Evolutionary conservation across 2,888 invertebrate genomes (phyloP).

Genomic region (Dasypogon diadema): DNA sequence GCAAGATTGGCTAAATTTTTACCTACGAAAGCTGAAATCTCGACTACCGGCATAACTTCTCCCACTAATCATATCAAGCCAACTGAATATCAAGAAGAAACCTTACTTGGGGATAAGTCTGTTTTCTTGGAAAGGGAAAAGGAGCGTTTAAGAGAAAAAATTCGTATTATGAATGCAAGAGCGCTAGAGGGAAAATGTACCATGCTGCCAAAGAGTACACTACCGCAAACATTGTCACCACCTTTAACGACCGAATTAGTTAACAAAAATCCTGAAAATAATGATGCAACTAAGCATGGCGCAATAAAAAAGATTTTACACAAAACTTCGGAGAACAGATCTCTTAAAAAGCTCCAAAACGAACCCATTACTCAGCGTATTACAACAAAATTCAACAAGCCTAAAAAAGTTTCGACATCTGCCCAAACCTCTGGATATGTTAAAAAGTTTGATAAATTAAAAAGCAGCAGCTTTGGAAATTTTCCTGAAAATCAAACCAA

Average conservation of each 20-base stretch:
- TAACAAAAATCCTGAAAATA: neutral
- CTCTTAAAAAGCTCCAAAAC: neutral
- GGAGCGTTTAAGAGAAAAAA: slow-evolving; percentile 58
- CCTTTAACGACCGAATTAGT: neutral
- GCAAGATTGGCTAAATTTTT: slow-evolving; percentile 66
- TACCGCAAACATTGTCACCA: neutral
- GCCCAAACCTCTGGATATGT: slow-evolving; percentile 72
- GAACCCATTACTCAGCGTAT: neutral
- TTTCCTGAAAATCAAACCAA: neutral
- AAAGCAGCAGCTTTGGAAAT: neutral
- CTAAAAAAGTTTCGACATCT: slow-evolving; percentile 72
- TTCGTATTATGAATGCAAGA: slow-evolving; percentile 58
- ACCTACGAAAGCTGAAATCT: neutral
- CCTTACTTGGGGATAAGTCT: slow-evolving; percentile 39
- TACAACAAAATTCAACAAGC: slow-evolving; percentile 58
- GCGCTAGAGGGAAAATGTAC: slow-evolving; percentile 59
- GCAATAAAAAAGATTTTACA: slow-evolving; percentile 59
- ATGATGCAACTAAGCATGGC: slow-evolving; percentile 52
- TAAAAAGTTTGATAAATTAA: slow-evolving; percentile 62
- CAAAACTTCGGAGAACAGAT: slow-evolving; percentile 5
- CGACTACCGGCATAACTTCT: neutral
- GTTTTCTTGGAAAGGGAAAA: slow-evolving; percentile 58
- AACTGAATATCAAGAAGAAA: neutral
- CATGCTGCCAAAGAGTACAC: slow-evolving; percentile 40
- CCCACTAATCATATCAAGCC: neutral